Conservation (phyloP, 2,797 vertebrate species). For the Perodicticus potto region DNA sequence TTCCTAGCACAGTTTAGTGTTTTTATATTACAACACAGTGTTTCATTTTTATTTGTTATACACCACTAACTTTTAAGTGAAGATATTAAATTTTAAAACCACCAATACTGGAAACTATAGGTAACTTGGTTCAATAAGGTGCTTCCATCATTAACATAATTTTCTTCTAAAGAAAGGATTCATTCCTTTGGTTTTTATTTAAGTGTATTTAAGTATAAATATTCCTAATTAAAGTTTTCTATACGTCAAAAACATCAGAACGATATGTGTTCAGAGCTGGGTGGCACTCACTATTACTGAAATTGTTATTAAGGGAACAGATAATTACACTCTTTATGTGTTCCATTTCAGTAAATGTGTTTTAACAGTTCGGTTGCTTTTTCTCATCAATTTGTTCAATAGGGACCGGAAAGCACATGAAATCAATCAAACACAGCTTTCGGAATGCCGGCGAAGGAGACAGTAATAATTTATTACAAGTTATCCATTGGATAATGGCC, state of each 20-base stretch:
- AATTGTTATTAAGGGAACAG: slow-evolving; percentile 69
- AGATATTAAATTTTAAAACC: slow-evolving; percentile 60
- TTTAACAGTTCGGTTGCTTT: slow-evolving; percentile 68
- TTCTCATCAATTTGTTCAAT: slow-evolving; percentile 72
- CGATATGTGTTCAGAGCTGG: slow-evolving; percentile 38
- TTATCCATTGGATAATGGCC: slow-evolving; percentile 58
- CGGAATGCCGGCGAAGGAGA: slow-evolving; percentile 54
- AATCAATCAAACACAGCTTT: slow-evolving; percentile 75
- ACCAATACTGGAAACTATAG: slow-evolving; percentile 18
- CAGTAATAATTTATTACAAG: slow-evolving; percentile 29
- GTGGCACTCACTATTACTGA: slow-evolving; percentile 31
- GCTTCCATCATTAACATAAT: not conserved
- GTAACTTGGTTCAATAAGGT: slow-evolving; percentile 55
- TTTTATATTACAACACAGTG: not conserved
- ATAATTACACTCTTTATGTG: slow-evolving; percentile 65
- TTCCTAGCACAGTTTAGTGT: slow-evolving; percentile 39
- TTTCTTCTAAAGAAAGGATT: slow-evolving; percentile 55
- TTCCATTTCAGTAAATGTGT: slow-evolving; percentile 72
- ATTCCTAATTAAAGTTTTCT: slow-evolving; percentile 70
- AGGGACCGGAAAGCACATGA: slow-evolving; percentile 61
- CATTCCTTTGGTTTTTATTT: slow-evolving; percentile 60
- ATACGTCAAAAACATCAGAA: slow-evolving; percentile 70
- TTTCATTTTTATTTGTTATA: slow-evolving; percentile 56
- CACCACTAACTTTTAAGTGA: slow-evolving; percentile 31
- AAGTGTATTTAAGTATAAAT: slow-evolving; percentile 65